These are phyloP conservation scores for Cynaeus angustus DNA, from an alignment of 2,888 invertebrate species.

Conservation along the genomic window DNA sequence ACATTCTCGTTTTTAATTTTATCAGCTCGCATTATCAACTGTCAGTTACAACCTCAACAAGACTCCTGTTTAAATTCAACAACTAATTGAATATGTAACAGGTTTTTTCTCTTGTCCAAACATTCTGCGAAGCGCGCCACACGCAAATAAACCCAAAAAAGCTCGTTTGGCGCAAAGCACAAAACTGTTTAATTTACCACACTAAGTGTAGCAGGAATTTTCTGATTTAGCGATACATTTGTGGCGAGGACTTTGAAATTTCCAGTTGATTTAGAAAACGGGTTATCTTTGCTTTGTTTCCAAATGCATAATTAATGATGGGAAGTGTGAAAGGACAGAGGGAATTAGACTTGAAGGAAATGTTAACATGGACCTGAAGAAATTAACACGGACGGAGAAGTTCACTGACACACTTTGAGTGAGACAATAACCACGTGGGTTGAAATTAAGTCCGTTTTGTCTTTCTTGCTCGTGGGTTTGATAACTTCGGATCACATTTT, in stretches of 20 bases:
- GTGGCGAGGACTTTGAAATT: background rate
- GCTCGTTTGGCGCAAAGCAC: background rate
- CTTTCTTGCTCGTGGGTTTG: too few relatives aligned
- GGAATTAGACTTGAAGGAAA: background rate
- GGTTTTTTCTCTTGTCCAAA: slow-evolving; percentile 9
- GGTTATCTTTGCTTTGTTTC: slow-evolving; percentile 10
- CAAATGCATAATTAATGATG: slow-evolving; percentile 28
- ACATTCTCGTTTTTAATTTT: background rate
- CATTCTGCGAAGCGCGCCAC: slow-evolving; percentile 2
- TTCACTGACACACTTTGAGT: slow-evolving; percentile 4
- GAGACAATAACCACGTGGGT: slow-evolving; percentile 14
- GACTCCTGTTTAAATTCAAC: slow-evolving; percentile 12
- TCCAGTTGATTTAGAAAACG: background rate
- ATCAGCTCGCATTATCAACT: slow-evolving; percentile 3
- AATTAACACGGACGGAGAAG: slow-evolving; percentile 7
- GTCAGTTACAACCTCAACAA: background rate
- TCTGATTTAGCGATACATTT: background rate
- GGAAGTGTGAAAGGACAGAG: slow-evolving; percentile 18
- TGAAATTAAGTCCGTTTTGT: too few relatives aligned
- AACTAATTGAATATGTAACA: slow-evolving; percentile 21
- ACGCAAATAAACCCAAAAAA: slow-evolving; percentile 14
- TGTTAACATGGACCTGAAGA: slow-evolving; percentile 14
- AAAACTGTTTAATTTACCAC: slow-evolving; percentile 12
- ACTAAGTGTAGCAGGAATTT: background rate
- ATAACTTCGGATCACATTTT: too few relatives aligned